Percentiles rank a stretch among this genome's conserved stretches.
These are phyloP conservation scores for Harpegnathos saltator DNA, from an alignment of 1,140 invertebrate species.

Conservation along the genomic window DNA sequence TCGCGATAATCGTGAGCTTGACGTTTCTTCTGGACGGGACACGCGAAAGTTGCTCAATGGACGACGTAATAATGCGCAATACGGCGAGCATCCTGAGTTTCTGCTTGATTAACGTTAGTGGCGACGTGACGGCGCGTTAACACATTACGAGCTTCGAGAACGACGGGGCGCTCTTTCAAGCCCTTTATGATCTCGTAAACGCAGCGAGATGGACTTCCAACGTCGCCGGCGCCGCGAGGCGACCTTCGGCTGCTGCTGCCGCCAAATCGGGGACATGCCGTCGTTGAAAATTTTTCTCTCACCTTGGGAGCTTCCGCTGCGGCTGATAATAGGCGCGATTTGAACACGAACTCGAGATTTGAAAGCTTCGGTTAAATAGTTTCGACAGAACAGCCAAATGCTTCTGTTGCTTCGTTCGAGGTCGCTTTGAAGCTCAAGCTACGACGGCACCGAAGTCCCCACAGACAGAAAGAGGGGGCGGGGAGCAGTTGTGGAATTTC, in stretches of 20 bases:
- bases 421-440: not conserved
- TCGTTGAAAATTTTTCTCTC: not conserved
- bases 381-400: not conserved
- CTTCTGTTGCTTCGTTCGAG: not conserved
- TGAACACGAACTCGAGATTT: not conserved
- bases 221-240: not conserved
- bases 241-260: not conserved
- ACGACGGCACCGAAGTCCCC: not conserved
- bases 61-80: not conserved
- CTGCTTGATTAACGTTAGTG: slow-evolving; percentile 76
- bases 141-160: slow-evolving; percentile 76
- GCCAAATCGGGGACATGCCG: not conserved
- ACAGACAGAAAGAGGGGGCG: not conserved
- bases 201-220: slow-evolving; percentile 15
- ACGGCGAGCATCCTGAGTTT: slow-evolving; percentile 61
- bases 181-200: slow-evolving; percentile 66
- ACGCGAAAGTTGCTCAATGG: not conserved
- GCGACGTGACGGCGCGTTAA: slow-evolving; percentile 62
- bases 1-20: not conserved
- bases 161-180: slow-evolving; percentile 72
- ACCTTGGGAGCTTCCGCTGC: too few species aligned
- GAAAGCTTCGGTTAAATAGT: not conserved
- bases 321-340: too few species aligned
- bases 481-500: slow-evolving; percentile 1
- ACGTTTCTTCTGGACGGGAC: not conserved